Percentiles rank a stretch among this genome's conserved stretches.
Evolutionary conservation across 1,140 invertebrate species (phyloP).

Genomic region (Drosophila athabasca): DNA sequence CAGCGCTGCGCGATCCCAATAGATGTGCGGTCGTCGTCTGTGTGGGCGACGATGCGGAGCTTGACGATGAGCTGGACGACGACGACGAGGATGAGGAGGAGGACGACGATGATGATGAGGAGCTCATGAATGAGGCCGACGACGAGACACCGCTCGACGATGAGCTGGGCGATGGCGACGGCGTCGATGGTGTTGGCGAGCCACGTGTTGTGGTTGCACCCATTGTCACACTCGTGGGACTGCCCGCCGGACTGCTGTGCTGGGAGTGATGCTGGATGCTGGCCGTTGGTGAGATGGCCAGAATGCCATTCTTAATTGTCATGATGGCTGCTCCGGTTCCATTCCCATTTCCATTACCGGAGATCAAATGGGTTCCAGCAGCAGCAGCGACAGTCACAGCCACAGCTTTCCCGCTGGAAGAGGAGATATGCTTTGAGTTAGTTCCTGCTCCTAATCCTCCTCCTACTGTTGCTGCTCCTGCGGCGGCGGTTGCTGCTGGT

Average conservation of each 20-base stretch:
- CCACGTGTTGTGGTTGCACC: constrained; percentile 58
- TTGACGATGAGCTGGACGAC: constrained; percentile 56
- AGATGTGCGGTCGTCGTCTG: constrained; percentile 46
- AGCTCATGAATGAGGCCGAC: constrained; percentile 73
- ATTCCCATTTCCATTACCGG: constrained; percentile 1
- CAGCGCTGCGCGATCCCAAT: constrained; percentile 58
- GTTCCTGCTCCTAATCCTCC: no score
- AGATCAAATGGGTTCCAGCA: constrained; percentile 4
- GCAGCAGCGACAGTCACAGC: not conserved
- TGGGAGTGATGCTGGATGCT: constrained; percentile 22
- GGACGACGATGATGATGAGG: constrained; percentile 47
- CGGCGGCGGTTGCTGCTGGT: constrained; percentile 16
- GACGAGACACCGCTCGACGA: constrained; percentile 77
- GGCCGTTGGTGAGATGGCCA: constrained; percentile 44
- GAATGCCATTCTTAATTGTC: constrained; percentile 45
- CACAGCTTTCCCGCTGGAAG: no score
- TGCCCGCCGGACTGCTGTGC: constrained; percentile 54
- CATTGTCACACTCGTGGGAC: constrained; percentile 45
- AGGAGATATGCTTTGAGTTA: no score
- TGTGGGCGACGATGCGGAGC: constrained; percentile 47
- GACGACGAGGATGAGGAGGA: constrained; percentile 53
- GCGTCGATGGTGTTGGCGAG: constrained; percentile 80
- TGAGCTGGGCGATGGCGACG: constrained; percentile 78
- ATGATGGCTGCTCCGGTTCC: constrained; percentile 26
- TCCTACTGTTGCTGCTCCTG: constrained; percentile 18